Conservation (phyloP, 2,797 vertebrate species). For the Coccyzus lansbergi region DNA sequence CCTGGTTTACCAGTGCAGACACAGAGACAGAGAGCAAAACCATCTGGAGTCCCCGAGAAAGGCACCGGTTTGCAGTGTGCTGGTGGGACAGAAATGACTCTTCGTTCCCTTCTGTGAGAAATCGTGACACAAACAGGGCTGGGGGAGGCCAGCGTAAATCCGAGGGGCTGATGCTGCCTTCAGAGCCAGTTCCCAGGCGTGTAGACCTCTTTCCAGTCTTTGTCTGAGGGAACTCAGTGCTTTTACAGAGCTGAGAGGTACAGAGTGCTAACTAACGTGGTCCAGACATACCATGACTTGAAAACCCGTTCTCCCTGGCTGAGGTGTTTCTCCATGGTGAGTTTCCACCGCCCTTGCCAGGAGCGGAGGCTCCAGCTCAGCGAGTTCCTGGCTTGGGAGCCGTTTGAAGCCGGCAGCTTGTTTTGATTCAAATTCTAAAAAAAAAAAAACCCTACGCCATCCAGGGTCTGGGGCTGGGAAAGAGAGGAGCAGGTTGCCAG, state of each 20-base stretch:
- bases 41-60: constrained; percentile 60
- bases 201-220: not conserved
- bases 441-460: not conserved
- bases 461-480: not conserved
- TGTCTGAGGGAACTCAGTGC: not conserved
- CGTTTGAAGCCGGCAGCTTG: constrained; percentile 27
- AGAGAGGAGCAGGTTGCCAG: not conserved
- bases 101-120: not conserved
- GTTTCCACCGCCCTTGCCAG: constrained; percentile 37
- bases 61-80: not conserved
- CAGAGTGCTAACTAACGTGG: not conserved
- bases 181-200: not conserved
- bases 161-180: not conserved
- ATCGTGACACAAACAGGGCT: not conserved
- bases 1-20: constrained; percentile 60
- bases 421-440: constrained; percentile 37
- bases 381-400: not conserved
- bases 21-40: constrained; percentile 49
- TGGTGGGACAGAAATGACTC: constrained; percentile 36
- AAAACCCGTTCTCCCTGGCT: not conserved
- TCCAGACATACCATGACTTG: not conserved
- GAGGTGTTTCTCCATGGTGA: not conserved
- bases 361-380: constrained; percentile 9
- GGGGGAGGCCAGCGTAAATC: not conserved
- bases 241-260: not conserved